These are phyloP conservation scores for Drosophila repleta DNA, from an alignment of 1,140 invertebrate species.

Conservation along the genomic window DNA sequence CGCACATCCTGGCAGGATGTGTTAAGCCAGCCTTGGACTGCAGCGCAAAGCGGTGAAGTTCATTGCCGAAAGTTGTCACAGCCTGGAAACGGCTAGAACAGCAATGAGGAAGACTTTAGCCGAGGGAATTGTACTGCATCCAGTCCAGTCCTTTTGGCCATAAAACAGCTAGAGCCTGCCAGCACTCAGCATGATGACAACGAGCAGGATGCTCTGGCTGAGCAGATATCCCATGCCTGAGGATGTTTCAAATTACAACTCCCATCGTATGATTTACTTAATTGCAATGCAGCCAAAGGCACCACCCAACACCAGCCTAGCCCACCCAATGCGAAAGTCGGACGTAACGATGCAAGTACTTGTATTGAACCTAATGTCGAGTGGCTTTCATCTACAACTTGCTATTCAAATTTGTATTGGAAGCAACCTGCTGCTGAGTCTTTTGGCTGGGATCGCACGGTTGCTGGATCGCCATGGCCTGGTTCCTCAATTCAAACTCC, in stretches of 20 bases:
- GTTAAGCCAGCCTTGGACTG: slow-evolving; percentile 46
- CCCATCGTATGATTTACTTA: slow-evolving; percentile 70
- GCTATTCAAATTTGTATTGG: slow-evolving; percentile 5
- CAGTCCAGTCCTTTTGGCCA: no score
- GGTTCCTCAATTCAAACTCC: slow-evolving; percentile 30
- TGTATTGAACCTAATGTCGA: not conserved
- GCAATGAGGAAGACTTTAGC: no score
- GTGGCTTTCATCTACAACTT: slow-evolving; percentile 1
- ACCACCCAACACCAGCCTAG: not conserved
- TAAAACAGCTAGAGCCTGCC: not conserved
- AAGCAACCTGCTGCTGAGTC: slow-evolving; percentile 6
- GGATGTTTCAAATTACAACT: slow-evolving; percentile 69
- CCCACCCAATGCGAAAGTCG: not conserved
- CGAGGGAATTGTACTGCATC: no score
- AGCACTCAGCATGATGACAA: not conserved
- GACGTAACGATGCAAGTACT: not conserved
- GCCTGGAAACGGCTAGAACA: slow-evolving; percentile 1
- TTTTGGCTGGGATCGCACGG: slow-evolving; percentile 6
- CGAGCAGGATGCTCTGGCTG: slow-evolving; percentile 37
- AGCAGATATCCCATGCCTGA: slow-evolving; percentile 22
- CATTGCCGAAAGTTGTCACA: slow-evolving; percentile 71
- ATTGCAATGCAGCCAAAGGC: slow-evolving; percentile 42
- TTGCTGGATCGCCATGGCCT: not conserved
- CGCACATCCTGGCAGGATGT: slow-evolving; percentile 61
- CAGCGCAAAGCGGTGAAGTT: slow-evolving; percentile 49